Evolutionary conservation across 1,140 invertebrate genomes (phyloP), one percentile per base, ranked within the genome.

Genomic region (Rhyzopertha dominica): DNA sequence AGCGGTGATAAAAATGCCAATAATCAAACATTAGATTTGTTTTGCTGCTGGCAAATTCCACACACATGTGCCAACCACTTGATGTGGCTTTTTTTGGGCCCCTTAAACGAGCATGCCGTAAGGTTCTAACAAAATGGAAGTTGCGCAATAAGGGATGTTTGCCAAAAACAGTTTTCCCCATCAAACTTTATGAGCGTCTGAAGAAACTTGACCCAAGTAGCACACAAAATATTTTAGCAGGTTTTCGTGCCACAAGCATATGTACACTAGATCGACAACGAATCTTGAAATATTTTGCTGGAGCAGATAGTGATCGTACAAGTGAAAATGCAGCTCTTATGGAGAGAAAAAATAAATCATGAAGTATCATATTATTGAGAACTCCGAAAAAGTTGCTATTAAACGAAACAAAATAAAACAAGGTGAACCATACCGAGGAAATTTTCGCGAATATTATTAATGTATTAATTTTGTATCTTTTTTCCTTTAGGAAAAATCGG

Each of bases 21-120:
- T 49, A 59, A 54, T 50, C 66, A 20, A 51, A 70, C 39, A 64
- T 70, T 14, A 32, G 43, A 19, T 67, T 72, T 48, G 34, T 67
- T 2, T 67, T 59, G 35, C 51, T 71, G 10, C 64, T 63, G 8
- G 48, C 64, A 8, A 71, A 72, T 47, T 51, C 59, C 2, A 71
- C 66, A 0, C 68, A 71, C 40, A 22, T 68, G 7, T 55, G 57
- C n/a, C 68, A 72, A 39, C 67, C 69, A 7, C 50, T 72, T 10
- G 67, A 72, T 49, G 59, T 68, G 10, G 57, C 55, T 7, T 57
- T 66, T 24, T 67, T 65, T 52, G 20, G 42, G 8, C 58, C 65
- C 5, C 26, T 71, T 42, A 69, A 68, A 39, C 54, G 35, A 3
- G 46, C 40, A 13, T 70, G 67, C 66, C 43, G 60, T 40, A 43